Conservation (phyloP, 2,113 vertebrate species). For the Sander vitreus region DNA sequence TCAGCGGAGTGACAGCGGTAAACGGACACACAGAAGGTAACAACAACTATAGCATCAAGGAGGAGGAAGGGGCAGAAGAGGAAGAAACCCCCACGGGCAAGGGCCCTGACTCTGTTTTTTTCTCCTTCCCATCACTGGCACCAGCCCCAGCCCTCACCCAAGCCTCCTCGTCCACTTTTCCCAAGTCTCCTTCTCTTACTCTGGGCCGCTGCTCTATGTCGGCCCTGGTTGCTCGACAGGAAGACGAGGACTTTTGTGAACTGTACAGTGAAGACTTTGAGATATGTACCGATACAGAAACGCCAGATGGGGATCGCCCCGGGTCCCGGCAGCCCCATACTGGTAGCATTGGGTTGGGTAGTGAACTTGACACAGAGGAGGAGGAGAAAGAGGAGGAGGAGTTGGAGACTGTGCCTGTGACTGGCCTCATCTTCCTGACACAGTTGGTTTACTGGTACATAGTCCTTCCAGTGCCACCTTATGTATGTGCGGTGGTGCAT, state of each 20-base stretch:
- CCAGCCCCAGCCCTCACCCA: slow-evolving; percentile 56
- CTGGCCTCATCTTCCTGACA: slow-evolving; percentile 88
- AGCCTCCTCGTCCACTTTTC: slow-evolving; percentile 49
- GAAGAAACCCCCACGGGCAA: slow-evolving; percentile 75
- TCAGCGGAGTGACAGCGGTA: slow-evolving; percentile 88
- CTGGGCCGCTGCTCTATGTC: slow-evolving; percentile 95
- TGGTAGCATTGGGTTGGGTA: slow-evolving; percentile 78
- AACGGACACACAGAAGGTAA: slow-evolving; percentile 94
- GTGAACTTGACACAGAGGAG: slow-evolving; percentile 85
- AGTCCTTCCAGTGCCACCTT: slow-evolving; percentile 91
- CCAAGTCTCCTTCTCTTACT: slow-evolving; percentile 84
- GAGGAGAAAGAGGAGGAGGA: slow-evolving; percentile 77
- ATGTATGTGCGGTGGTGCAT: slow-evolving; percentile 89
- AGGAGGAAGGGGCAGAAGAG: slow-evolving; percentile 90
- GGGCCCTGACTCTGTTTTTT: slow-evolving; percentile 77
- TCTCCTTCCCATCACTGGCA: slow-evolving; percentile 71
- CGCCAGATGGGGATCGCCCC: slow-evolving; percentile 79
- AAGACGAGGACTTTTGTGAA: slow-evolving; percentile 97
- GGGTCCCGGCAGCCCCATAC: slow-evolving; percentile 72
- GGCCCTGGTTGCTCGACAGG: slow-evolving; percentile 93
- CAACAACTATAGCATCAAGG: slow-evolving; percentile 97
- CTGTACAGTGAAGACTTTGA: slow-evolving; percentile 95
- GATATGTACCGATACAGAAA: slow-evolving; percentile 88
- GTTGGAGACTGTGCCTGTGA: slow-evolving; percentile 85
- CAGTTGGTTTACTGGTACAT: slow-evolving; percentile 93